phyloP scores from a whole-genome alignment of 2,888 invertebrate species.

The Phania funesta region DNA sequence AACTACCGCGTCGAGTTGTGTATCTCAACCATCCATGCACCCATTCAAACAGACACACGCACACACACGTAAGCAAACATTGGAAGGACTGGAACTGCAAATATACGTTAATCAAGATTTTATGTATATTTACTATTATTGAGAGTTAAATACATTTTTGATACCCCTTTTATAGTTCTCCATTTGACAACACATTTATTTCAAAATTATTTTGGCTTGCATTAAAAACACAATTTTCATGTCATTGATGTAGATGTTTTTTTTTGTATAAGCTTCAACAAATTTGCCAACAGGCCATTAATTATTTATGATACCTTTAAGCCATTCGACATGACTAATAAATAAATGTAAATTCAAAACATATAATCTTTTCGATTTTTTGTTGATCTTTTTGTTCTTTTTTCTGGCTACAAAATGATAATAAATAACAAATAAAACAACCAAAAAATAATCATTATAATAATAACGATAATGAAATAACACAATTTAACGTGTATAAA shows the following conservation, averaged over 20 bases:
- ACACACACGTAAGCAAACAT: too few relatives aligned
- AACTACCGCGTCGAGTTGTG: too few relatives aligned
- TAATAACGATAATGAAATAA: conserved; percentile 18
- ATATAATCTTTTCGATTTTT: conserved; percentile 15
- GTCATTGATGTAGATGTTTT: conserved; percentile 26
- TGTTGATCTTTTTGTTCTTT: background rate
- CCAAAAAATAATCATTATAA: background rate
- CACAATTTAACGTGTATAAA: conserved; percentile 8
- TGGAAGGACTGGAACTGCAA: too few relatives aligned
- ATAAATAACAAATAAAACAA: conserved; percentile 13
- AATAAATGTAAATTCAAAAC: conserved; percentile 37
- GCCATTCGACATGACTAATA: conserved; percentile 43
- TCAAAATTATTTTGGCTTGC: conserved; percentile 20
- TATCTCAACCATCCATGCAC: too few relatives aligned
- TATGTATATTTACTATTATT: background rate
- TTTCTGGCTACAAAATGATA: conserved; percentile 13
- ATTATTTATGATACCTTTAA: conserved; percentile 59
- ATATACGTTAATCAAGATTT: too few relatives aligned
- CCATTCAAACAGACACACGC: too few relatives aligned
- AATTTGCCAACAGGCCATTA: conserved; percentile 43
- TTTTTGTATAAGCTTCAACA: conserved; percentile 42
- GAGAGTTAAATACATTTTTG: background rate
- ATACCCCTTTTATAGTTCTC: background rate
- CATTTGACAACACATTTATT: background rate
- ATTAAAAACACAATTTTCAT: conserved; percentile 33